A percentile compares a stretch with the other conserved stretches of the same genome.
Evolutionary conservation across 2,113 vertebrate species (phyloP).

Genomic region (Gnathonemus echidnorhynchus): DNA sequence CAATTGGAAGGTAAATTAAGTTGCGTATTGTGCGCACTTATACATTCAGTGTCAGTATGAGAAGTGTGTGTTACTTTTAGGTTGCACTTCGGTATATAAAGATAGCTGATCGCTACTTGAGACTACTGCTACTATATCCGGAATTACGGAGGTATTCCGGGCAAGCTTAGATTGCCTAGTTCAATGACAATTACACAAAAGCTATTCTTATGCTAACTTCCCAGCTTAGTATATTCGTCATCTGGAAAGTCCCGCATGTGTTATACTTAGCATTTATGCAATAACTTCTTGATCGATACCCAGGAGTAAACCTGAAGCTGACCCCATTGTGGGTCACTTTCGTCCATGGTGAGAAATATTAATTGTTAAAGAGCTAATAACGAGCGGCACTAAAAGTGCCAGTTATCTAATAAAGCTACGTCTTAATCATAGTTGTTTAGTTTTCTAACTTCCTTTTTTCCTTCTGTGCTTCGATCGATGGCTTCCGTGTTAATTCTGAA

Average conservation of each 20-base stretch:
- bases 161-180: neutral
- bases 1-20: slow-evolving; percentile 4
- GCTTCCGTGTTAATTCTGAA: neutral
- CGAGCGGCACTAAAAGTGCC: too few relatives aligned
- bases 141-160: neutral
- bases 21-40: neutral
- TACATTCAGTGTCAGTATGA: neutral
- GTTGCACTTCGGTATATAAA: neutral
- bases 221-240: neutral
- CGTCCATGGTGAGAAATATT: neutral
- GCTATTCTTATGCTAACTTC: neutral
- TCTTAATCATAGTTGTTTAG: neutral
- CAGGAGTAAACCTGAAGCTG: neutral
- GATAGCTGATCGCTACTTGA: neutral
- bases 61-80: neutral
- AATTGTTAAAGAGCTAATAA: neutral
- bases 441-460: neutral
- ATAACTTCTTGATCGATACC: neutral
- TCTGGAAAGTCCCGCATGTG: neutral
- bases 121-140: neutral
- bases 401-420: neutral
- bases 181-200: neutral
- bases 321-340: neutral
- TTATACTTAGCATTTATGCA: neutral
- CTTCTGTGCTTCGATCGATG: neutral